Evolutionary conservation across 2,797 vertebrate genomes (phyloP).

Genomic region (Heterohyrax brucei): DNA sequence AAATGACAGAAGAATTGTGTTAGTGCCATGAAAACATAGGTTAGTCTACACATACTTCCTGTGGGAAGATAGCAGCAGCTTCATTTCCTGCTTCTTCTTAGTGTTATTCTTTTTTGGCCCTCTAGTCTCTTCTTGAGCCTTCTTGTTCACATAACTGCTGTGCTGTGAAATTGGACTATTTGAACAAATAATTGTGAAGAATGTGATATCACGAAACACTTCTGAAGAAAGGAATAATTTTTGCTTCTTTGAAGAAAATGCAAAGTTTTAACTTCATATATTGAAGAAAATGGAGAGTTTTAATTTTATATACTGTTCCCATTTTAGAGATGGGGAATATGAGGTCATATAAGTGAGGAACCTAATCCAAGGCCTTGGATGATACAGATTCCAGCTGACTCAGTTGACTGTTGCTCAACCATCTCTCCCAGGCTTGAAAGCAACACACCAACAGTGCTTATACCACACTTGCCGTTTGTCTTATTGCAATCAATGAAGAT

Average conservation of each 20-base stretch:
- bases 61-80: neutral
- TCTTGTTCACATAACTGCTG: slow-evolving; percentile 21
- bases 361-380: neutral
- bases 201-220: neutral
- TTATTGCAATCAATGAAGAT: slow-evolving; percentile 47
- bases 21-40: neutral
- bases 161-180: neutral
- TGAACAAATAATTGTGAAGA: slow-evolving; percentile 51
- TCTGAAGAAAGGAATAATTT: slow-evolving; percentile 35
- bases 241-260: slow-evolving; percentile 13
- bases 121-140: neutral
- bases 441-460: slow-evolving; percentile 15
- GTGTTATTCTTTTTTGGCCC: neutral
- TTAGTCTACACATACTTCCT: neutral
- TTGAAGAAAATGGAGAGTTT: slow-evolving; percentile 35
- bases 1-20: slow-evolving; percentile 16
- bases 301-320: neutral
- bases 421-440: slow-evolving; percentile 41
- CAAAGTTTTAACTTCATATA: slow-evolving; percentile 8
- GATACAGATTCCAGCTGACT: neutral
- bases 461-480: slow-evolving; percentile 23
- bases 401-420: neutral
- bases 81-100: slow-evolving; percentile 36
- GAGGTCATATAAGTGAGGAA: neutral
- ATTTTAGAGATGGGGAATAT: slow-evolving; percentile 29